phyloP scores from a whole-genome alignment of 2,797 vertebrate genomes.

The Smutsia gigantea region DNA sequence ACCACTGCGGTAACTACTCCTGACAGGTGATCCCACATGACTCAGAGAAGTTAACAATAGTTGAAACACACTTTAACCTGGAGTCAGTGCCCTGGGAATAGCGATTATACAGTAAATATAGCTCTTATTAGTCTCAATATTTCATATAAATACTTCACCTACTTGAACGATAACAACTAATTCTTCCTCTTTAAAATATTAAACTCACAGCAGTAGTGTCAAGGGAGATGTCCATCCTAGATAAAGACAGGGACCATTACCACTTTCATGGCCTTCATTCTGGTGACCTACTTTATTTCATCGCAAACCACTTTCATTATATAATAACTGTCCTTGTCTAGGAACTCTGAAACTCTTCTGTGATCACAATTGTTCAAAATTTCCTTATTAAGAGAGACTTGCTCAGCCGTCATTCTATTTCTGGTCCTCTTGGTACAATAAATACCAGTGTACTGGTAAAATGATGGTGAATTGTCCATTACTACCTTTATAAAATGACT shows the following conservation, averaged over 20 bases:
- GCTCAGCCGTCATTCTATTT: constrained; percentile 4
- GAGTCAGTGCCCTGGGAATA: not conserved
- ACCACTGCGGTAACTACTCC: not conserved
- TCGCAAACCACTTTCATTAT: not conserved
- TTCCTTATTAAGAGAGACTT: not conserved
- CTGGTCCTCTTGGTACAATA: not conserved
- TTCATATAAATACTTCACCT: not conserved
- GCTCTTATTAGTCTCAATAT: not conserved
- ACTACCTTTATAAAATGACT: not conserved
- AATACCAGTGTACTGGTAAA: not conserved
- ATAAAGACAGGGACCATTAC: not conserved
- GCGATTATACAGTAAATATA: not conserved
- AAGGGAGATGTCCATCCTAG: not conserved
- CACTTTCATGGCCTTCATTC: not conserved
- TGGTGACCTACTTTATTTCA: not conserved
- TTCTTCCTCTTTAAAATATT: not conserved
- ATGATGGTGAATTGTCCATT: not conserved
- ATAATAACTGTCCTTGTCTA: not conserved
- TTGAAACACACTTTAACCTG: not conserved
- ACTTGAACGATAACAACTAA: not conserved
- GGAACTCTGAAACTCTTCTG: not conserved
- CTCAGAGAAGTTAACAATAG: not conserved
- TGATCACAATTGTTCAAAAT: not conserved
- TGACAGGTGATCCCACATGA: not conserved
- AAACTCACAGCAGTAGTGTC: not conserved